Conservation (phyloP, 2,797 vertebrate genomes). For the Paguma larvata region DNA sequence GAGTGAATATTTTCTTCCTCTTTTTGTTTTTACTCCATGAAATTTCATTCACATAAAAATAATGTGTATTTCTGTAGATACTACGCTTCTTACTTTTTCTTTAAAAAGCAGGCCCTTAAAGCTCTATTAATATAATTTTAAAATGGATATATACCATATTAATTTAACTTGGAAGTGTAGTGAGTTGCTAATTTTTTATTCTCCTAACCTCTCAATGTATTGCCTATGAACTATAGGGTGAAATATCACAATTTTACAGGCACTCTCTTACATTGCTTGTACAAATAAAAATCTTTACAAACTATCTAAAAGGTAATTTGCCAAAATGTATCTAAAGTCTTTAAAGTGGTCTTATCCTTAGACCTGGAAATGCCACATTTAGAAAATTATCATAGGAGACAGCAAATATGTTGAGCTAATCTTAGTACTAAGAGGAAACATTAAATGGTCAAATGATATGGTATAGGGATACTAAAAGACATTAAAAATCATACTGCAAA, state of each 20-base stretch:
- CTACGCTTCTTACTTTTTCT: neutral
- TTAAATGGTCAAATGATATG: neutral
- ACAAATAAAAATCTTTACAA: slow-evolving; percentile 44
- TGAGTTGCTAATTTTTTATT: slow-evolving; percentile 5
- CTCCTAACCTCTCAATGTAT: neutral
- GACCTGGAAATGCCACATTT: neutral
- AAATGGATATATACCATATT: neutral
- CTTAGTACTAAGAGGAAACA: neutral
- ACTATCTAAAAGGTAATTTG: slow-evolving; percentile 41
- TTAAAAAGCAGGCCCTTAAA: slow-evolving; percentile 44
- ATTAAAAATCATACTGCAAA: neutral
- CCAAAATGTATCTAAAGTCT: neutral
- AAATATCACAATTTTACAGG: neutral
- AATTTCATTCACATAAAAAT: slow-evolving; percentile 40
- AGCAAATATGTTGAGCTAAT: neutral
- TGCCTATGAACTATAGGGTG: neutral
- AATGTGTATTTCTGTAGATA: neutral
- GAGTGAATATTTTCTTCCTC: neutral
- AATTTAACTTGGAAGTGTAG: neutral
- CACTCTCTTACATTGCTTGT: neutral
- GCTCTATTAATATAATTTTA: neutral
- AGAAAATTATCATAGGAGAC: neutral
- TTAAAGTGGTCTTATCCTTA: slow-evolving; percentile 36
- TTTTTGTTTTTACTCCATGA: neutral
- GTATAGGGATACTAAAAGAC: neutral